Conservation (phyloP, 2,113 vertebrate species). For the Entelurus aequoreus region DNA sequence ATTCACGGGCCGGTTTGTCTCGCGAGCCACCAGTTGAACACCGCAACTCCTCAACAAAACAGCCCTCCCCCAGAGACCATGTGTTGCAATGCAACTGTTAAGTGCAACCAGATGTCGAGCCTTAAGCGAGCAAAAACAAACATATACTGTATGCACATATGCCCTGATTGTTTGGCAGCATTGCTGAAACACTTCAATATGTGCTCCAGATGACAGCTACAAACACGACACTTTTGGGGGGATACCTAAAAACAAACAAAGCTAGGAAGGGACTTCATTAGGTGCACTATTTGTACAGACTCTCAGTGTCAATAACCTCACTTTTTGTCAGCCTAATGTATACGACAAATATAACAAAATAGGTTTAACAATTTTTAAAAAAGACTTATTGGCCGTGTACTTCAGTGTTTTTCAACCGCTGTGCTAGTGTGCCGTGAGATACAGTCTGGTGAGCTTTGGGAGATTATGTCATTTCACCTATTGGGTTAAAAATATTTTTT, state of each 20-base stretch:
- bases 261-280: background rate
- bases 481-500: too few relatives aligned
- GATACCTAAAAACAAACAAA: background rate
- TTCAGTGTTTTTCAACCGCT: too few relatives aligned
- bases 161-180: too few relatives aligned
- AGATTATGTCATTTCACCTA: too few relatives aligned
- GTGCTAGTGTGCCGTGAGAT: too few relatives aligned
- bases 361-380: too few relatives aligned
- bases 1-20: too few relatives aligned
- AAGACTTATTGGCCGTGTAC: too few relatives aligned
- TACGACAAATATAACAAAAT: too few relatives aligned
- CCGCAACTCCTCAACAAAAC: background rate
- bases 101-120: constrained; percentile 1
- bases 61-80: background rate
- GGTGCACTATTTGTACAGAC: background rate
- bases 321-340: background rate
- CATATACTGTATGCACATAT: background rate
- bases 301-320: background rate
- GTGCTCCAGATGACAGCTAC: too few relatives aligned
- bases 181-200: background rate
- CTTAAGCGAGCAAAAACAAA: background rate
- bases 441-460: too few relatives aligned
- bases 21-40: background rate
- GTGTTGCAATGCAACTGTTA: background rate
- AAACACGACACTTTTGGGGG: background rate